Evolutionary conservation across 2,888 invertebrate genomes (phyloP), one percentile per base, ranked within the genome.

Genomic region (Isoperla grammatica): DNA sequence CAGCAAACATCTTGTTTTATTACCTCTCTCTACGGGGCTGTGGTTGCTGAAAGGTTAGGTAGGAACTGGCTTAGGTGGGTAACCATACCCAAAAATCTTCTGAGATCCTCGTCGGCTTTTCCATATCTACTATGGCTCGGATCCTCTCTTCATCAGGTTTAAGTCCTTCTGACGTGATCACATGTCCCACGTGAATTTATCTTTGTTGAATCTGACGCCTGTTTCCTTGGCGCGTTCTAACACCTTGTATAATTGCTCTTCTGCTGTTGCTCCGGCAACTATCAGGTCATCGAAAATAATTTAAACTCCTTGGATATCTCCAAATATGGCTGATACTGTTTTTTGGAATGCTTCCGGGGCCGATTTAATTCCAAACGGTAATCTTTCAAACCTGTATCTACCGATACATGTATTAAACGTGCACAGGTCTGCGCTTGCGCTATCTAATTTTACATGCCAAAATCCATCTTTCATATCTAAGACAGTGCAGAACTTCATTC

Each of bases 221-320:
- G 61, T 61, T 65, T 37, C 53, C 56, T 43, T 62, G 49, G 66
- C 61, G 57, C 29, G 54, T 17, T 59, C 39, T n/a, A 64, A 37
- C 12, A 62, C 65, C 22, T 60, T 9, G 15, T 19, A 23, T 15
- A 62, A n/a, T 22, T 60, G 22, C 53, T 17, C 13, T 59, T 35
- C 53, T 59, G 15, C 11, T 45, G 39, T n/a, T 29, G 35, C 20
- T 9, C 60, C 70, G 50, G 62, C 61, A 15, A 72, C 66, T 13
- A 69, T 59, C 29, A 72, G 54, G 60, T 72, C 71, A 67, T 73
- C 71, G 59, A 71, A 70, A 62, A 72, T 72, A 1, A 72, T 61
- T 11, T 68, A 54, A 5, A 71, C 68, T 5, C 70, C 68, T 15
- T 67, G 65, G 37, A 72, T 71, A 48, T 70, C 69, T 20, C 69